Conservation (phyloP, 2,797 vertebrate species). For the Girardinus metallicus region DNA sequence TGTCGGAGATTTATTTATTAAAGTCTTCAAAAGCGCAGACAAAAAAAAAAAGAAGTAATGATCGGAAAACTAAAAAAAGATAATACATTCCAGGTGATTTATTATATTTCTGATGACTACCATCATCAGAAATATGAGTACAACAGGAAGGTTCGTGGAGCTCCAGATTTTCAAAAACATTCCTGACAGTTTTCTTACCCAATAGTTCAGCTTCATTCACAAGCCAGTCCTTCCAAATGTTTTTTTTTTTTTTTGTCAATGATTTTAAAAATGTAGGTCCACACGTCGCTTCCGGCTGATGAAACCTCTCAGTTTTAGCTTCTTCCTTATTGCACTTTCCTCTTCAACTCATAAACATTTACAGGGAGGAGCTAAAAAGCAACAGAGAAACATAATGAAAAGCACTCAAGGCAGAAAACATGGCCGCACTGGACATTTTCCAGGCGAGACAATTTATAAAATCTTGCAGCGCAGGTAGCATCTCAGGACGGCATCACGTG, state of each 20-base stretch:
- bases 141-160: not conserved
- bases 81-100: too few relatives aligned
- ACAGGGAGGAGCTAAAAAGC: slow-evolving; percentile 3
- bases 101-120: too few relatives aligned
- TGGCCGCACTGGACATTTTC: slow-evolving; percentile 50
- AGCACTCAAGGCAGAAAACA: slow-evolving; percentile 12
- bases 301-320: not conserved
- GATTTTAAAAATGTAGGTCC: not conserved
- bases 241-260: not conserved
- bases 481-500: slow-evolving; percentile 44
- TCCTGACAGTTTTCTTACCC: not conserved
- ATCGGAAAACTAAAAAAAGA: not conserved
- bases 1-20: not conserved
- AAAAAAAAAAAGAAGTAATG: not conserved
- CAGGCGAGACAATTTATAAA: slow-evolving; percentile 49
- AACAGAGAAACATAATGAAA: slow-evolving; percentile 12
- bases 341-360: not conserved
- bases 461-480: slow-evolving; percentile 20
- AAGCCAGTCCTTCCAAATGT: not conserved
- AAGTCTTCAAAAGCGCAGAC: not conserved
- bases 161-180: not conserved
- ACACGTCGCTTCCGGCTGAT: not conserved
- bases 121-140: not conserved
- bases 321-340: not conserved
- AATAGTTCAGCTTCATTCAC: not conserved